Evolutionary conservation across 2,113 vertebrate genomes (phyloP), one percentile per base, ranked within the genome.

Genomic region (Eulemur macaco): DNA sequence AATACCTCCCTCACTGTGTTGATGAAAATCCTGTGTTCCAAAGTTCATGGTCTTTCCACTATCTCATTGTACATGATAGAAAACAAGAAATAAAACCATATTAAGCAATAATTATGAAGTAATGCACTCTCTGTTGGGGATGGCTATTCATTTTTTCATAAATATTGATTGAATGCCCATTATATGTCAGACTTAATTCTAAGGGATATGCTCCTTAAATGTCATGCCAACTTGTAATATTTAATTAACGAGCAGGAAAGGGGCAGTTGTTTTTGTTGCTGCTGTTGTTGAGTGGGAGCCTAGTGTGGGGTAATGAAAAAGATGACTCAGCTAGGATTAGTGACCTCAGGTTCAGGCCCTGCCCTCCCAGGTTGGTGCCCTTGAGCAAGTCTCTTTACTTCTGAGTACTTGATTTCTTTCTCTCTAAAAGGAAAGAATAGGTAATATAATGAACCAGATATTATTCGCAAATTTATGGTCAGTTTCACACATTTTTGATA

Each of bases 111-210:
- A 82, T 37, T 64, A 34, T 39, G 60, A 85, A 18, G 31, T 56
- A 74, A 56, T 56, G 4, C 50, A 27, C 34, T 73, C 50, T 91
- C 21, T n/a, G 8, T 31, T 84, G 76, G 50, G 23, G 29, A 54
- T 52, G 58, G 15, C 11, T 54, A 56, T 78, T 14, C 68, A 94
- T 60, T 95, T 92, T 94, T 92, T 82, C 47, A 87, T 87, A 63
- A 39, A 45, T 87, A 88, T 66, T 88, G 15, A 92, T 45, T 56
- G 54, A 86, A 82, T 95, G 37, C 2, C 37, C 45, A 42, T 58
- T 94, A 64, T 12, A 56, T 74, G n/a, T 81, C 21, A 95, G 39
- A 63, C 20, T 87, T 71, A 15, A 86, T 89, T 94, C 42, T 96
- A 12, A 47, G 58, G 34, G 29, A 39, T 54, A 69, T 63, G 29